phyloP scores from a whole-genome alignment of 2,113 vertebrate species.

The Toxotes jaculatrix region DNA sequence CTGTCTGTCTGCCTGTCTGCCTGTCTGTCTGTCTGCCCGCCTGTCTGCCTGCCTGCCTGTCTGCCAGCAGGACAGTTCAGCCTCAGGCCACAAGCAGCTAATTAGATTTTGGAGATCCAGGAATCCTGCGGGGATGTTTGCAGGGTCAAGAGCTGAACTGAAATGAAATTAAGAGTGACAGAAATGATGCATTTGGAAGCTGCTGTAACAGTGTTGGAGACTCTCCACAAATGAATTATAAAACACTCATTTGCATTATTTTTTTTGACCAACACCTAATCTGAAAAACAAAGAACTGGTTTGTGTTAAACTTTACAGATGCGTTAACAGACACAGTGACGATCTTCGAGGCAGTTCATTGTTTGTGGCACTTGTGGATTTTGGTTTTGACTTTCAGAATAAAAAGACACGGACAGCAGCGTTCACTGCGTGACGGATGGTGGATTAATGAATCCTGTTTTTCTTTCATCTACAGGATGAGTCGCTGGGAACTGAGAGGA shows the following conservation, averaged over 20 bases:
- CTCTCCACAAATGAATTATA: neutral
- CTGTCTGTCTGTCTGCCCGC: too few species aligned
- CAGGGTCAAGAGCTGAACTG: conserved; percentile 17
- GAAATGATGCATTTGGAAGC: neutral
- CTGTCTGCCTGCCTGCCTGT: conserved; percentile 4
- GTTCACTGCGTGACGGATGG: too few species aligned
- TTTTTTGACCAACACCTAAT: neutral
- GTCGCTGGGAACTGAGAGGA: too few species aligned
- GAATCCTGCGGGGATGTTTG: conserved; percentile 3
- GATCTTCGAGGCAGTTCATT: too few species aligned
- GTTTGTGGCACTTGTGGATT: too few species aligned
- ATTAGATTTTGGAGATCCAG: conserved; percentile 35
- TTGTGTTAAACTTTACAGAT: neutral
- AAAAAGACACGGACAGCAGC: too few species aligned
- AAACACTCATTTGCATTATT: neutral
- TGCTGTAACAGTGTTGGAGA: neutral
- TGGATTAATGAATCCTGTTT: too few species aligned
- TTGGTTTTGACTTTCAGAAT: too few species aligned
- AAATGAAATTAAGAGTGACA: conserved; percentile 25
- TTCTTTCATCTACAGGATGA: too few species aligned
- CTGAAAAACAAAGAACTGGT: neutral
- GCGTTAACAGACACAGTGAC: too few species aligned
- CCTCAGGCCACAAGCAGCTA: conserved; percentile 19
- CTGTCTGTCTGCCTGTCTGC: neutral
- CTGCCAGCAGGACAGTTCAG: conserved; percentile 1